These are phyloP conservation scores for Dipodomys merriami DNA, from an alignment of 2,113 vertebrate species.

Conservation along the genomic window DNA sequence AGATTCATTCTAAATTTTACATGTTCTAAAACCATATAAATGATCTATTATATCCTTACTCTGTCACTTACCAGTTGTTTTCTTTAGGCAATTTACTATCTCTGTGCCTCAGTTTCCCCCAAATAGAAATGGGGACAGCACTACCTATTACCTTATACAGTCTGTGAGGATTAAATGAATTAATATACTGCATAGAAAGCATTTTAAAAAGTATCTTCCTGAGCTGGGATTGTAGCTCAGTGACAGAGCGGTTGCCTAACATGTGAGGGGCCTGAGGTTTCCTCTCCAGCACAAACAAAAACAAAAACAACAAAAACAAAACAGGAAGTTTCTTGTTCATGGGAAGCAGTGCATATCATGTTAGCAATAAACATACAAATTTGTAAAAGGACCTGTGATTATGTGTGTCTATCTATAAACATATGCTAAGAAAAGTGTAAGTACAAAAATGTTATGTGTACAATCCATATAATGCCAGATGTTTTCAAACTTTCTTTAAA, in stretches of 20 bases:
- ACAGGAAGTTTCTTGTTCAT: background rate
- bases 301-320: background rate
- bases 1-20: background rate
- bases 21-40: constrained; percentile 49
- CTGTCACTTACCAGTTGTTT: constrained; percentile 5
- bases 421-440: background rate
- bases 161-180: constrained; percentile 28
- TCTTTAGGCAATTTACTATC: constrained; percentile 5
- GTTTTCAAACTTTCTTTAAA: constrained; percentile 37
- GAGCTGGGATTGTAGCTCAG: background rate
- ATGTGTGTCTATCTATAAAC: background rate
- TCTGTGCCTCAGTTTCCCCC: constrained; percentile 19
- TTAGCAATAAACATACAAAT: constrained; percentile 34
- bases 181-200: constrained; percentile 27
- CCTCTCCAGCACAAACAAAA: background rate
- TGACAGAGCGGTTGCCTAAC: background rate
- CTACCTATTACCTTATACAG: background rate
- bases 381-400: background rate
- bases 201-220: constrained; percentile 33
- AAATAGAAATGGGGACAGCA: constrained; percentile 11
- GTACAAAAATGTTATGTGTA: background rate
- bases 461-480: constrained; percentile 27
- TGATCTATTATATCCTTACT: background rate
- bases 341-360: background rate
- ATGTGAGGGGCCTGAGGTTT: background rate